Base-by-base conservation (phyloP, 2,888 invertebrate species). In the Troides helena region DNA sequence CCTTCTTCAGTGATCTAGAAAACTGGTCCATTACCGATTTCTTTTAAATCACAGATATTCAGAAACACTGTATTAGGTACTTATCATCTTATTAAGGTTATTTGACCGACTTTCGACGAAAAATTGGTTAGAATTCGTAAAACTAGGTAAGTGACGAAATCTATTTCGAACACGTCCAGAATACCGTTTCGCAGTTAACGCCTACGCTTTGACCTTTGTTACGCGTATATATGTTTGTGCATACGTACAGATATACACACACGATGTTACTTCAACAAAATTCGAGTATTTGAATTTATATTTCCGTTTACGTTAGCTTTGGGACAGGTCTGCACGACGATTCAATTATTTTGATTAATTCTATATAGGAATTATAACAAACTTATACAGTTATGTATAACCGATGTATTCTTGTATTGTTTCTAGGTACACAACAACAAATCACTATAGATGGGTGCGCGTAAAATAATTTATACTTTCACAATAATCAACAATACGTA, bases 121-220 rank as follows among this genome's bases (percentile, higher is more conserved):
- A 68, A 67, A 67, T 65, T 66, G 58, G 23, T 25, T 6, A 18
- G 25, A 65, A 25, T 23, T 18, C 50, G 46, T 46, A 53, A 46
- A 70, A 43, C 62, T 58, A 21, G 66, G 63, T 60, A 68, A 71
- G 70, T 71, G 68, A 70, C 68, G 60, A 70, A 62, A 73, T 71
- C 59, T 64, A 67, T 67, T 67, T 60, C 58, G 66, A 65, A 65
- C 70, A 63, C 67, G 65, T 62, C 50, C 18, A 39, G 21, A 50
- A 59, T 71, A 72, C 68, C 68, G 71, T 72, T 67, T 36, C 21
- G 59, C 67, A 63, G 67, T 67, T 68, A 56, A 56, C 56, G 62
- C 62, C 67, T 62, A 68, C 43, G 10, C 12, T 23, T 7, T 58
- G 23, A 25, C 57, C 57, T 23, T 23, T 58, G 57, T 23, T 58